These are phyloP conservation scores for Agrotis puta DNA, from an alignment of 2,888 invertebrate species.

Conservation along the genomic window DNA sequence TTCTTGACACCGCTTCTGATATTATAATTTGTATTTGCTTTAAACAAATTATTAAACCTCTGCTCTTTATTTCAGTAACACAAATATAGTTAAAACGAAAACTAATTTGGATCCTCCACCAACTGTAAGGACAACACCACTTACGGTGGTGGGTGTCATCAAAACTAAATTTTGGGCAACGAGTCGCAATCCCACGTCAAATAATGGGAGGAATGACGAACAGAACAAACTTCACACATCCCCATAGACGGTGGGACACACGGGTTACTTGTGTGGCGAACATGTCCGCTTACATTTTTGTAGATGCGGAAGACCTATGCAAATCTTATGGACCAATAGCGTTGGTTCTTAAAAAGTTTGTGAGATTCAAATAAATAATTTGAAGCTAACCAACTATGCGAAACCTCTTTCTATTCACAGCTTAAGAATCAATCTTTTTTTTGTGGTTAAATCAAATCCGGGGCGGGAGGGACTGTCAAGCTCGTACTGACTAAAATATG, in stretches of 20 bases:
- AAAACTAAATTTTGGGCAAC: constrained; percentile 84
- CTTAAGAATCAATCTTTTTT: no score
- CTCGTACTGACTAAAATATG: no score
- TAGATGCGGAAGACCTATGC: no score
- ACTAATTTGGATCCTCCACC: constrained; percentile 69
- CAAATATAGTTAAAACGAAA: constrained; percentile 48
- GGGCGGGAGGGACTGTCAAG: no score
- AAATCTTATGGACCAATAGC: not conserved
- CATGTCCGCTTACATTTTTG: constrained; percentile 25
- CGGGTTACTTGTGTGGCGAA: constrained; percentile 35
- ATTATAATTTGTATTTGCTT: not conserved
- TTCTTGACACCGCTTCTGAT: no score
- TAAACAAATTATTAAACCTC: not conserved
- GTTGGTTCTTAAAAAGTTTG: not conserved
- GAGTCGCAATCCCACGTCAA: constrained; percentile 87
- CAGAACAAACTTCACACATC: constrained; percentile 83
- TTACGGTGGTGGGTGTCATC: constrained; percentile 80
- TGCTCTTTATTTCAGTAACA: not conserved
- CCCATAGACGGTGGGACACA: constrained; percentile 70
- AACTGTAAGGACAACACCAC: constrained; percentile 74
- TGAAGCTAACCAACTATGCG: not conserved
- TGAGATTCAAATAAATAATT: not conserved
- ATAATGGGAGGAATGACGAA: constrained; percentile 85
- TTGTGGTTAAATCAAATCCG: no score
- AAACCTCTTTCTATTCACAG: not conserved